These are phyloP conservation scores for Zaprionus davidi DNA, from an alignment of 1,140 invertebrate species.

Conservation along the genomic window DNA sequence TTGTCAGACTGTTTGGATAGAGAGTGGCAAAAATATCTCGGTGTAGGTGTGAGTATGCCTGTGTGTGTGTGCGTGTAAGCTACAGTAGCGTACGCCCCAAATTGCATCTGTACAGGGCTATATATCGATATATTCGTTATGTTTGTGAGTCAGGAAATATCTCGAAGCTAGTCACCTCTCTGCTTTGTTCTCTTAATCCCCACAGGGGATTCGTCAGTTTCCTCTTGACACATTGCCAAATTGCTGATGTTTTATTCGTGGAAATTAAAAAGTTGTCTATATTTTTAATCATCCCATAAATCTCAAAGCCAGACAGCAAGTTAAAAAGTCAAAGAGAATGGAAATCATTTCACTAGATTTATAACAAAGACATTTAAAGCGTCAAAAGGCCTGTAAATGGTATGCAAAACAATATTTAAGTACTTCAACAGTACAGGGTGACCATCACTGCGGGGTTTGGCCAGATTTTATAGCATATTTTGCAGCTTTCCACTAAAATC, in stretches of 20 bases:
- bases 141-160: neutral
- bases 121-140: neutral
- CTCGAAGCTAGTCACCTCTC: neutral
- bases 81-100: slow-evolving; percentile 55
- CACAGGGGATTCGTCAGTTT: neutral
- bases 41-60: neutral
- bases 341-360: neutral
- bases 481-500: neutral
- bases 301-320: slow-evolving; percentile 10
- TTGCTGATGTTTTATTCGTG: slow-evolving; percentile 19
- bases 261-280: slow-evolving; percentile 27
- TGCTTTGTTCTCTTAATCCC: slow-evolving; percentile 8
- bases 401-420: neutral
- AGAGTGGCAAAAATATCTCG: slow-evolving; percentile 58
- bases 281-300: slow-evolving; percentile 23
- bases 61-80: slow-evolving; percentile 20
- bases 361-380: neutral
- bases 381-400: neutral
- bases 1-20: slow-evolving; percentile 54
- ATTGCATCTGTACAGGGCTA: neutral
- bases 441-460: neutral
- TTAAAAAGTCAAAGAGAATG: neutral
- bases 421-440: neutral
- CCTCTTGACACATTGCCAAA: slow-evolving; percentile 30
- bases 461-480: neutral